Evolutionary conservation across 2,797 vertebrate genomes (phyloP), one percentile per base, ranked within the genome.

Genomic region (Acridotheres tristis): DNA sequence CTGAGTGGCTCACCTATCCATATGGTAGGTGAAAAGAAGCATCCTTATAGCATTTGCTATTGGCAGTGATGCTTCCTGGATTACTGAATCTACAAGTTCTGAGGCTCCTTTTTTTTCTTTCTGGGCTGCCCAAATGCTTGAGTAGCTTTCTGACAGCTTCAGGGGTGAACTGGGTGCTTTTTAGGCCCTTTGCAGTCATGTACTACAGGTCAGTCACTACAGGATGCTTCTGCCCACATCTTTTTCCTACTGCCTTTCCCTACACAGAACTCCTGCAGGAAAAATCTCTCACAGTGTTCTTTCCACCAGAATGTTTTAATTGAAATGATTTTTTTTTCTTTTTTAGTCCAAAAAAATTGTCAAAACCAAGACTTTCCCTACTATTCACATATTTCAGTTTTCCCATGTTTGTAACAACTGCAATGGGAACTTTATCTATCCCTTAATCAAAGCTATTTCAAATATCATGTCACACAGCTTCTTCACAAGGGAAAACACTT

Each of bases 391-490:
- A 45, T 73, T 93, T 87, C 40, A 32, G 7, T 73, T 93, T 90
- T 93, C 55, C 65, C 55, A 42, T 45, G 16, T 68, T 90, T 7
- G 0, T 50, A 85, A 76, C 34, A 72, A 72, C 59, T 65, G 29
- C 87, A 74, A 72, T 58, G 74, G 71, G 74, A 87, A 82, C 80
- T 40, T 90, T 91, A 88, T 76, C 76, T 53, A 29, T 50, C 22
- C 7, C 27, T 90, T 34, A 80, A 85, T 74, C 74, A 83, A 94
- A 93, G 79, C 68, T 76, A 27, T 82, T 94, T 90, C 85, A 90
- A 81, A 93, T 85, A 74, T 90, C 87, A 63, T 27, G 26, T 78
- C 93, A 89, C 38, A 54, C 74, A 79, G 16, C 42, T 66, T 87
- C 57, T 92, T 77, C 86, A 25, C 72, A 51, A 74, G 78, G 86